These are phyloP conservation scores for Cynopterus brachyotis DNA, from an alignment of 2,113 vertebrate genomes.

Conservation along the genomic window DNA sequence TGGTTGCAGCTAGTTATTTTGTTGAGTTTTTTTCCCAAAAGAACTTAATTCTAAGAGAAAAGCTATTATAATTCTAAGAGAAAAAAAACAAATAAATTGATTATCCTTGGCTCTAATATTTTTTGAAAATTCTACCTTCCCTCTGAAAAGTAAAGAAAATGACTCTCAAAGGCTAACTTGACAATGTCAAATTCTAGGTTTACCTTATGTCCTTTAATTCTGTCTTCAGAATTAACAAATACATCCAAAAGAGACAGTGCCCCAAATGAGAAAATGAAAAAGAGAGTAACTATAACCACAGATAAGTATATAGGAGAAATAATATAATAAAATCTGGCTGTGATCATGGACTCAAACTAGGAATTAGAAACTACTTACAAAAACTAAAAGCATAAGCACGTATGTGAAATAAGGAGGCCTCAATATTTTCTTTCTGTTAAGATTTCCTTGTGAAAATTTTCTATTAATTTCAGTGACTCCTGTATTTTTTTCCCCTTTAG, in stretches of 20 bases:
- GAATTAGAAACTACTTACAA: neutral
- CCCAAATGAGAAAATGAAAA: neutral
- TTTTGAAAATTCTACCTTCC: neutral
- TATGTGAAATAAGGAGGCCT: neutral
- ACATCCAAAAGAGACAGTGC: neutral
- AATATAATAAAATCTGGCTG: neutral
- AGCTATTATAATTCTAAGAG: neutral
- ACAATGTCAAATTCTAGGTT: neutral
- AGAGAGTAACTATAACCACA: neutral
- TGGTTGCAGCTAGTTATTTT: conserved; percentile 12
- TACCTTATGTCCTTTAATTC: neutral
- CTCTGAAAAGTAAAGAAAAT: conserved; percentile 18
- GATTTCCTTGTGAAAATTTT: neutral
- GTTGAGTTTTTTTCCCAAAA: neutral
- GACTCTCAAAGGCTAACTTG: neutral
- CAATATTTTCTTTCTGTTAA: neutral
- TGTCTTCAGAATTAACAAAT: conserved; percentile 5
- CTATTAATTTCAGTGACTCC: neutral
- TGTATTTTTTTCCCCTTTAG: neutral
- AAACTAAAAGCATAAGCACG: neutral
- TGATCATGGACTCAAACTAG: neutral
- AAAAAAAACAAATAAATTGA: neutral
- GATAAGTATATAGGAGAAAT: neutral
- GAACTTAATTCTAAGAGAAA: neutral
- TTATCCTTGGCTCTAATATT: neutral